Percentiles rank a stretch among this genome's conserved stretches.
phyloP scores from a whole-genome alignment of 1,140 invertebrate species.

The Pectinophora gossypiella region DNA sequence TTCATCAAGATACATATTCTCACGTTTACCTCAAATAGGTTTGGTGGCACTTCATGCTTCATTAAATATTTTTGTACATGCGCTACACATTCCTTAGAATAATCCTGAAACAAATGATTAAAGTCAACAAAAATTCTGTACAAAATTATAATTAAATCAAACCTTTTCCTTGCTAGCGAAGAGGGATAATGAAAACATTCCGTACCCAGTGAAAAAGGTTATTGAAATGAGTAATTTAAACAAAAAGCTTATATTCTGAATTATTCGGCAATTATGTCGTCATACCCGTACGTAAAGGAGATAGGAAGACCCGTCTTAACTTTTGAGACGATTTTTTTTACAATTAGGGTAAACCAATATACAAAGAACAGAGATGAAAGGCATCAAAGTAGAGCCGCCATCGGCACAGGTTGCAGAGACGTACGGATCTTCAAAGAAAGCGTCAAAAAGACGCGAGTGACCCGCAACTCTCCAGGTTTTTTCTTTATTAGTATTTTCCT shows the following conservation, averaged over 20 bases:
- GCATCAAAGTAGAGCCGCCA: not conserved
- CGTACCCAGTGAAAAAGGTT: not conserved
- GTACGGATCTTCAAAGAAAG: not conserved
- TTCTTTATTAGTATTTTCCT: too few relatives aligned
- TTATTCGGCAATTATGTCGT: not conserved
- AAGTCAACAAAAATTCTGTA: not conserved
- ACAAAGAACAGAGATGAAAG: not conserved
- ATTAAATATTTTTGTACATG: conserved; percentile 98
- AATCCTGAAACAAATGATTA: conserved; percentile 86
- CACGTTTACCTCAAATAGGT: conserved; percentile 94
- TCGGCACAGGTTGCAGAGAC: not conserved
- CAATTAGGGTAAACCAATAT: not conserved
- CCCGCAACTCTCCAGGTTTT: not conserved
- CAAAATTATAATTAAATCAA: not conserved
- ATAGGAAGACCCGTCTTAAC: not conserved
- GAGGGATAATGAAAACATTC: not conserved
- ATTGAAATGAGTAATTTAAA: not conserved
- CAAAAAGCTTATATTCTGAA: too few relatives aligned
- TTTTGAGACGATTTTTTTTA: not conserved
- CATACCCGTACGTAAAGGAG: not conserved
- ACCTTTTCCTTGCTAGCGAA: not conserved
- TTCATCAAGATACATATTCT: not conserved
- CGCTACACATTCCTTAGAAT: conserved; percentile 96
- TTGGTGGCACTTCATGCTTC: conserved; percentile 96
- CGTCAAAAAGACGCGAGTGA: not conserved